Evolutionary conservation across 2,888 invertebrate genomes (phyloP), one percentile per base, ranked within the genome.

Genomic region (Xanthorhoe spadicearia): DNA sequence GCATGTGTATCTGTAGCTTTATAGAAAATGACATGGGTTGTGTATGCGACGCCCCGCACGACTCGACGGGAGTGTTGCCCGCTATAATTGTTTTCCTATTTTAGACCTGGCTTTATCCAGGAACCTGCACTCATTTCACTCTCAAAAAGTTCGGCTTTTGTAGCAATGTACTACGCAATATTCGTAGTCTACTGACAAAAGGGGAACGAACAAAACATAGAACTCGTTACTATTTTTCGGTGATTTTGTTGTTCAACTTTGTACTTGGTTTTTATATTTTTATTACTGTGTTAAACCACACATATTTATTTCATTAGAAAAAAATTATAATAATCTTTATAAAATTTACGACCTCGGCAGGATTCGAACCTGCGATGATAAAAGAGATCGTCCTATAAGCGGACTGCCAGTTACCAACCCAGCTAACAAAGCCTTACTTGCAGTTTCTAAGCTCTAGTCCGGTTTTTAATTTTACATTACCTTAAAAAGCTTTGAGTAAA

Each of bases 131-230:
- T 48, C 48, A 48, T 48, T 48, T 48, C 8, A 17, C 15, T 17
- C 48, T 46, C n/a, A 15, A 46, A 48, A 48, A 48, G 17, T 48
- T 48, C 2, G 15, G 5, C 48, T 17, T 48, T 17, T 17, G 48
- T 46, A 46, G 15, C 15, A 46, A 46, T 46, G 46, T 48, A 48
- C 48, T 48, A 43, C 38, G 38, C 38, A 43, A 43, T 43, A 13
- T 43, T 43, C 38, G 38, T 13, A 43, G 38, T 43, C 38, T 43
- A 43, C 43, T 48, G 48, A 17, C 17, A 48, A 15, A 48, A 48
- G 15, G 15, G 17, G 13, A 48, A 2, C 38, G 38, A 13, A 43
- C 38, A 43, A 43, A 43, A 43, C 38, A 43, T 43, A 10, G 10
- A n/a, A n/a, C n/a, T 43, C 13, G 38, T 43, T 43, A 13, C 38